These are phyloP conservation scores for Glossosoma conforme DNA, from an alignment of 1,140 invertebrate species.

Conservation along the genomic window DNA sequence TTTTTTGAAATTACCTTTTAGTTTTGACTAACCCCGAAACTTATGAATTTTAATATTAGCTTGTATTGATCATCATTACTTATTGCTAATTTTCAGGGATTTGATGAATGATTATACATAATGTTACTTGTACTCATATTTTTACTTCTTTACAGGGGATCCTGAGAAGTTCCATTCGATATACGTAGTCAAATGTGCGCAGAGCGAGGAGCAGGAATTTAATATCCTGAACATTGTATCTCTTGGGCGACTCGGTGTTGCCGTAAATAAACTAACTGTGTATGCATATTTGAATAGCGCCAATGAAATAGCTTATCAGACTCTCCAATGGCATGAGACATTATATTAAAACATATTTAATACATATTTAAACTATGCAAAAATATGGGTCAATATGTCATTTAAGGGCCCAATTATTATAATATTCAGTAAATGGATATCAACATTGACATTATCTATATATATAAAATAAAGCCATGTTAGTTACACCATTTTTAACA, in stretches of 20 bases:
- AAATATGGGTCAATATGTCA: slow-evolving; percentile 10
- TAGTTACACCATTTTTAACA: no score
- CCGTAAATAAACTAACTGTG: slow-evolving; percentile 54
- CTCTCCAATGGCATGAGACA: slow-evolving; percentile 53
- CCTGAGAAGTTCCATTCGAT: slow-evolving; percentile 57
- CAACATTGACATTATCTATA: no score
- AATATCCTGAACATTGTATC: slow-evolving; percentile 46
- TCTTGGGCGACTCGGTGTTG: slow-evolving; percentile 52
- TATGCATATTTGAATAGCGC: slow-evolving; percentile 42
- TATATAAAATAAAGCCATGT: no score
- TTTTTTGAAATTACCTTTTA: no score
- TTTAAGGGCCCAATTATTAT: not conserved
- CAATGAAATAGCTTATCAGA: slow-evolving; percentile 49
- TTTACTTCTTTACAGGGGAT: slow-evolving; percentile 54
- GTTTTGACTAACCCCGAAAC: no score
- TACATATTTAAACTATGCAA: slow-evolving; percentile 3
- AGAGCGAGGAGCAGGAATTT: slow-evolving; percentile 34
- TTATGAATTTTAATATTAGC: no score
- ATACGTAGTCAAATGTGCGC: slow-evolving; percentile 55
- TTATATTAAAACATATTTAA: slow-evolving; percentile 21
- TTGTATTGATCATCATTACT: no score
- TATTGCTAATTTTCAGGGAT: no score
- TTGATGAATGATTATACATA: no score
- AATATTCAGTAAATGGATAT: not conserved
- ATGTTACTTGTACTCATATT: no score